Evolutionary conservation across 2,113 vertebrate genomes (phyloP), one percentile per base, ranked within the genome.

Genomic region (Gracilinanus agilis): DNA sequence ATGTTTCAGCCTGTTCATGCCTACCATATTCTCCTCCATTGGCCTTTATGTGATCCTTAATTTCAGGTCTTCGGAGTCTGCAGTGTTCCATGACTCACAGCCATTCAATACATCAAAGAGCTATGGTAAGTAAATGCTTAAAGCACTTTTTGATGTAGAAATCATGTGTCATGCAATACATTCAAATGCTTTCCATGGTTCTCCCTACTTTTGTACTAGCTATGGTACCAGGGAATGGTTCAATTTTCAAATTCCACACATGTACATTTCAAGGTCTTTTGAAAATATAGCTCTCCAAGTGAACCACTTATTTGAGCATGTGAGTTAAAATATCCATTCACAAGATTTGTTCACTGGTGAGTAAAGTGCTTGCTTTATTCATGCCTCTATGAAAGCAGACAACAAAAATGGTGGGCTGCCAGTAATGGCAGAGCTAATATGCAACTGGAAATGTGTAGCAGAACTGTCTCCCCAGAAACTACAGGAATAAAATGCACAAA

Each of bases 321-420:
- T 55, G 91, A 90, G 94, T 96, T 97, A 95, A 96, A 97, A 97
- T 90, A 94, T 91, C 96, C 90, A 96, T 95, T 97, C 98, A 95
- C 91, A 96, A 91, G 97, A 98, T 97, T 98, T 97, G 96, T 96
- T 97, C 97, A 96, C 97, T 98, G 98, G 96, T 10, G 55, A 95
- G 93, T 96, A 96, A 98, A 98, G 93, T 90, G 92, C 67, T 96
- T 93, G 83, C 97, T 97, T 94, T 95, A 93, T 94, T 97, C 96
- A 92, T 61, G 97, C 96, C 93, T 96, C 93, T 96, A 75, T 91
- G 95, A 96, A 98, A 96, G 53, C 95, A 94, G 88, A 91, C 56
- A 91, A 96, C 90, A 98, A 93, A 97, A 97, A 97, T 90, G 93
- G 89, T 97, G 91, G 61, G 24, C 54, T 24, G 88, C 83, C 97